Base-by-base conservation (phyloP, 1,140 invertebrate genomes). In the Drosophila tsacasi region DNA sequence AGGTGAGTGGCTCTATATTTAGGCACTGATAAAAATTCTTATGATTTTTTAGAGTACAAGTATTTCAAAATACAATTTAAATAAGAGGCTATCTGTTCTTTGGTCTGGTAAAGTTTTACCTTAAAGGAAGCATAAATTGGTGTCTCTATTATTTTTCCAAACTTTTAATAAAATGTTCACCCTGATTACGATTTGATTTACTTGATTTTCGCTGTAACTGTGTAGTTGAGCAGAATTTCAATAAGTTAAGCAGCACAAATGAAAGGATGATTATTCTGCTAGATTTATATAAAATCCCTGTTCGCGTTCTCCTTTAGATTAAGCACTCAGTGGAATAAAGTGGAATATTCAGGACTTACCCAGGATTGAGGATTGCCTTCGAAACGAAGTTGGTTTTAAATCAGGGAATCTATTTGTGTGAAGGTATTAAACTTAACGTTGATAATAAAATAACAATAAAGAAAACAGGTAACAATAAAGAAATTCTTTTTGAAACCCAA, bases 1-100 rank as follows among this genome's bases (percentile, higher is more conserved):
- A 96, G 94, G 95, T 95, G 92, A 94, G 93, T 92, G 79, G 58
- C 50, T 52, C 46, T 40, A 58, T 58, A n/a, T 40, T 23, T 40
- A n/a, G 35, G 17, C 54, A 57, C 54, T 57, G 35, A 7, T 2
- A 55, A 10, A 54, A 50, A 52, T 13, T 2, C 4, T 19, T 32
- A 0, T 52, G 12, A 3, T 1, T 32, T 8, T 21, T 32, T 13
- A 21, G 3, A 32, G 3, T n/a, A n/a, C n/a, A n/a, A n/a, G n/a
- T 2, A 21, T 8, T 8, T 15, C 12, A 21, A 21, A 21, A 23
- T 37, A 21, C 3, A 54, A 15, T 21, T 32, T 35, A 19, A 52
- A 13, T 13, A 21, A 21, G 21, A 7, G 0, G 0, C 23, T 4
- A 6, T 5, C 3, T 54, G 1, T 35, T 54, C n/a, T 32, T 30